phyloP scores from a whole-genome alignment of 2,888 invertebrate genomes.

The Auanema freiburgensis region DNA sequence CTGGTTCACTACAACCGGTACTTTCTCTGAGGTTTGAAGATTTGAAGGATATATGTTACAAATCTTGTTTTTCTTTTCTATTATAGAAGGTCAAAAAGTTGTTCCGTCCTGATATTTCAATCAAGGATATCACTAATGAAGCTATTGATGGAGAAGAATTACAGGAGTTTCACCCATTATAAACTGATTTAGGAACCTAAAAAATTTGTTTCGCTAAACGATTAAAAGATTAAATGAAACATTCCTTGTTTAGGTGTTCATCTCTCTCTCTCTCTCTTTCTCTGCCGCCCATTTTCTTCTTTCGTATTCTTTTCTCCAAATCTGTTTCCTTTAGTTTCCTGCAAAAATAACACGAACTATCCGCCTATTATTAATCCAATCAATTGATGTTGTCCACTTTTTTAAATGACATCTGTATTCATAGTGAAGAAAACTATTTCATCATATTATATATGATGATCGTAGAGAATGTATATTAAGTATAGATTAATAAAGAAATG shows the following conservation, averaged over 20 bases:
- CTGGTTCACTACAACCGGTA: constrained; percentile 58
- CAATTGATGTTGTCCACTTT: too few relatives aligned
- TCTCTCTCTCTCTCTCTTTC: constrained; percentile 5
- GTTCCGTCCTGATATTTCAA: constrained; percentile 59
- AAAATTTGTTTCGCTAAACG: constrained; percentile 1
- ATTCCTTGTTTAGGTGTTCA: background rate
- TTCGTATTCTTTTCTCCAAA: too few relatives aligned
- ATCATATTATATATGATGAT: too few relatives aligned
- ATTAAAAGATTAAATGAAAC: constrained; percentile 4
- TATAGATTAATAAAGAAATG: too few relatives aligned
- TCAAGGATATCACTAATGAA: constrained; percentile 18
- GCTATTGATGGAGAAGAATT: constrained; percentile 19
- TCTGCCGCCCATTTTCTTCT: background rate
- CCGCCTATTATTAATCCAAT: too few relatives aligned
- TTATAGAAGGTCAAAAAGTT: constrained; percentile 61
- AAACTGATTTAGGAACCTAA: constrained; percentile 1
- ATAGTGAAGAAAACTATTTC: too few relatives aligned
- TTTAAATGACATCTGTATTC: too few relatives aligned
- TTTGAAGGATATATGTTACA: background rate
- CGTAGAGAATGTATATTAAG: too few relatives aligned
- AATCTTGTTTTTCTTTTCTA: background rate
- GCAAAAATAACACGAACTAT: too few relatives aligned
- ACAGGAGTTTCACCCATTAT: constrained; percentile 9
- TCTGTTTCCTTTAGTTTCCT: too few relatives aligned
- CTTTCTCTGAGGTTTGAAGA: constrained; percentile 26